Conservation (phyloP, 2,113 vertebrate species). For the Clarias macrocephalus region DNA sequence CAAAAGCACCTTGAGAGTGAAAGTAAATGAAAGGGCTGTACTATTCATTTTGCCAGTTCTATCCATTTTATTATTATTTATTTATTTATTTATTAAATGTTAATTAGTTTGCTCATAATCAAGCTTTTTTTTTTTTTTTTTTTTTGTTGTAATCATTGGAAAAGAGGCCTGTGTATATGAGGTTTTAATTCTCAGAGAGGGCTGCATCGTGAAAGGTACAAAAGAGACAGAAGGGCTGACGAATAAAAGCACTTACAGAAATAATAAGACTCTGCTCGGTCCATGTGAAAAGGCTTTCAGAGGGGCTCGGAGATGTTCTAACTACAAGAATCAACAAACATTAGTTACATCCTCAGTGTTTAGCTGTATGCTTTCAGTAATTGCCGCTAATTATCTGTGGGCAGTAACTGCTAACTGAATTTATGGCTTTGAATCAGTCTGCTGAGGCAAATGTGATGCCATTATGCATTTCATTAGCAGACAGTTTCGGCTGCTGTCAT, state of each 20-base stretch:
- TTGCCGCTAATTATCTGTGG: constrained; percentile 63
- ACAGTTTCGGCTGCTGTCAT: constrained; percentile 56
- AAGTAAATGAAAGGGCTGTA: not conserved
- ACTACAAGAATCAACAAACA: not conserved
- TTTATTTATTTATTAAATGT: not conserved
- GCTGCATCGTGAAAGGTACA: not conserved
- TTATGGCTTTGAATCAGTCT: constrained; percentile 56
- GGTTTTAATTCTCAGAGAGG: not conserved
- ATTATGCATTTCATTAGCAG: constrained; percentile 55
- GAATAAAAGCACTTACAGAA: not conserved
- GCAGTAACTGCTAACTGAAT: constrained; percentile 56
- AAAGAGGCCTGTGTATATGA: not conserved
- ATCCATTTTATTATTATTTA: not conserved
- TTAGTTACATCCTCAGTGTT: not conserved
- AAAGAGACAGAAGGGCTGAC: not conserved
- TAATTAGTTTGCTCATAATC: not conserved
- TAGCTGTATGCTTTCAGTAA: constrained; percentile 25
- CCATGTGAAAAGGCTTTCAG: not conserved
- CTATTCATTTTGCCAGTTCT: not conserved
- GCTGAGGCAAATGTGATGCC: constrained; percentile 51
- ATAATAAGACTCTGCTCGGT: too few species aligned
- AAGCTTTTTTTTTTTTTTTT: not conserved
- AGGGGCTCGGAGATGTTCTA: not conserved
- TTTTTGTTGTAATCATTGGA: too few species aligned
- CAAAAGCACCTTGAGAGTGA: not conserved